Evolutionary conservation across 2,888 invertebrate species (phyloP).

Genomic region (Leptura quadrifasciata): DNA sequence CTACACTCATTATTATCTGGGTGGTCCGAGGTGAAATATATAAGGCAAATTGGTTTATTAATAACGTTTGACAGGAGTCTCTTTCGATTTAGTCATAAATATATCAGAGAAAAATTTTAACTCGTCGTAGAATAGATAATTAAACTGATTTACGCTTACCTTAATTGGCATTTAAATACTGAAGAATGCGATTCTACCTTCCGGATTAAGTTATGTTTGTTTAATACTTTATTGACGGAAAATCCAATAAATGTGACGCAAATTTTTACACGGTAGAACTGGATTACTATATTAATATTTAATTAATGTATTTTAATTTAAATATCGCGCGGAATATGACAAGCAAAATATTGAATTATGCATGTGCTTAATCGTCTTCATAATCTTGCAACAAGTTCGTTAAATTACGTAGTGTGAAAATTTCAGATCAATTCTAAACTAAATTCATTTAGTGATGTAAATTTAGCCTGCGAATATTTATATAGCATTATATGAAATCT

Average conservation of each 20-base stretch:
- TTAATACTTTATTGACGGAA: background rate
- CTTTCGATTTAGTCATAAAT: slow-evolving; percentile 51
- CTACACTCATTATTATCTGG: slow-evolving; percentile 21
- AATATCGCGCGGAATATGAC: background rate
- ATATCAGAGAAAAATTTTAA: slow-evolving; percentile 47
- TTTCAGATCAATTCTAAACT: too few species aligned
- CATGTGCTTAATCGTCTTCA: background rate
- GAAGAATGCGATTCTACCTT: slow-evolving; percentile 10
- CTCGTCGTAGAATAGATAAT: slow-evolving; percentile 36
- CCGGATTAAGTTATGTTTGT: slow-evolving; percentile 13
- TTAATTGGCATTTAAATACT: slow-evolving; percentile 34
- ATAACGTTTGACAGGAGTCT: slow-evolving; percentile 53
- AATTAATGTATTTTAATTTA: background rate
- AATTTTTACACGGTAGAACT: background rate
- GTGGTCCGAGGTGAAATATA: slow-evolving; percentile 48
- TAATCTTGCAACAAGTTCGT: background rate
- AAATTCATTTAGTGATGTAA: too few species aligned
- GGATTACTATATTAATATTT: background rate
- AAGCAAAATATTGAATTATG: background rate
- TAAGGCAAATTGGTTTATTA: slow-evolving; percentile 52
- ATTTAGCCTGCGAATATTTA: too few species aligned
- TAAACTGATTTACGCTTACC: slow-evolving; percentile 28
- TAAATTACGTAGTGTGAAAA: background rate
- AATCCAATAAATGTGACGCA: background rate
- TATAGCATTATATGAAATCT: too few species aligned